Evolutionary conservation across 2,888 invertebrate genomes (phyloP), one percentile per base, ranked within the genome.

Genomic region (Frankliniella intonsa): DNA sequence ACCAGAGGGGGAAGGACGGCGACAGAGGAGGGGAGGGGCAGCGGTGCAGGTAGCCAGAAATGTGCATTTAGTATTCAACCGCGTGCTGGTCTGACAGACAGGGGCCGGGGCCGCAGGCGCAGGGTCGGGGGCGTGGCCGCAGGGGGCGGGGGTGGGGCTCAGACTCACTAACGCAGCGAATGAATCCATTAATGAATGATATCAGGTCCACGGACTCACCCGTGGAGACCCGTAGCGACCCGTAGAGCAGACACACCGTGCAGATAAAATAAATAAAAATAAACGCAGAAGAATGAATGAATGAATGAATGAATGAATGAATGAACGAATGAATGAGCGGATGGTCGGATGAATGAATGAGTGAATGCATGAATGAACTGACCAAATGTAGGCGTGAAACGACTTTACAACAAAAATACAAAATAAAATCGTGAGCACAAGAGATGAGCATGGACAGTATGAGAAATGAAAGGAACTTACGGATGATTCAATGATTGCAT

Each of bases 281-380:
- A 22, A 69, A 69, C 22, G 69, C 11, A 17, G 14, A 69, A 8
- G 22, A 22, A 69, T 22, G 22, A 69, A 69, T 22, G 69, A 22
- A 69, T 69, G 69, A n/a, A 65, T 65, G 65, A 7, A n/a, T 65
- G 65, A 65, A 65, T 65, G 19, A n/a, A 65, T 65, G 65, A 65
- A 65, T 65, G 69, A 65, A 65, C 19, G 19, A 69, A n/a, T n/a
- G 22, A 25, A 76, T 1, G 69, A 69, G 10, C 19, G n/a, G n/a
- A n/a, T 38, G 38, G 38, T 38, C 38, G 38, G 38, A 55, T 55
- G 55, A 55, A 55, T 55, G 55, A 14, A 55, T 55, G 55, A 7
- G 55, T 11, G 55, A 55, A 55, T 55, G 55, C 8, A 55, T 17
- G 55, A 55, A 55, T 17, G 8, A 55, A 55, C n/a, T n/a, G n/a